A percentile compares a stretch with the other conserved stretches of the same genome.
phyloP scores from a whole-genome alignment of 1,140 invertebrate genomes.

The Camponotus pennsylvanicus region DNA sequence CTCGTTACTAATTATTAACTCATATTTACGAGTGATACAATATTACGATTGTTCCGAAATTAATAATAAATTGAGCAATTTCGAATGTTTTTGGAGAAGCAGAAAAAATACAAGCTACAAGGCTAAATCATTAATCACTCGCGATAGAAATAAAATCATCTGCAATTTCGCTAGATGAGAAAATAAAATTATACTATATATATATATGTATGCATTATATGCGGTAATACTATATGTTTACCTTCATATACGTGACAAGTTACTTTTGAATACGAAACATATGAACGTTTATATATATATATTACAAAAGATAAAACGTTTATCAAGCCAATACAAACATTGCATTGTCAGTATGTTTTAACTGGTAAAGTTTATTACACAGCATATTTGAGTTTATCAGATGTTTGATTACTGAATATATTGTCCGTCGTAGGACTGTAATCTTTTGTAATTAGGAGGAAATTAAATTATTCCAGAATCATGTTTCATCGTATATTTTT shows the following conservation, averaged over 20 bases:
- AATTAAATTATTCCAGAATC: background rate
- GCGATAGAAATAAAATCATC: background rate
- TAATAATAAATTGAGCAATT: conserved; percentile 23
- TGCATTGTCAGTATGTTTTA: background rate
- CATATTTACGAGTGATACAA: conserved; percentile 30
- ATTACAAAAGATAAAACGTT: conserved; percentile 2
- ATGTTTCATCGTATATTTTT: background rate
- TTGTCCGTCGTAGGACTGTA: background rate
- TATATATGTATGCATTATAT: background rate
- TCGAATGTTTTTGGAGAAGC: conserved; percentile 5
- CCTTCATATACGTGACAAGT: background rate
- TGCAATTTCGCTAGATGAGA: background rate
- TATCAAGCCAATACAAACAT: background rate
- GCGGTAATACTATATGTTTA: background rate
- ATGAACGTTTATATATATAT: background rate
- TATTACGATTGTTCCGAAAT: conserved; percentile 33
- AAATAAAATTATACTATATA: background rate
- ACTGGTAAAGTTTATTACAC: background rate
- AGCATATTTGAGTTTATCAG: background rate
- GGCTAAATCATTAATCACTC: background rate
- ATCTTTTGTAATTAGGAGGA: background rate
- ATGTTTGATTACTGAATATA: background rate
- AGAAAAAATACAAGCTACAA: background rate
- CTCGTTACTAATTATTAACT: conserved; percentile 56
- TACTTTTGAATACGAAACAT: background rate